These are phyloP conservation scores for Connochaetes taurinus DNA, from an alignment of 2,113 vertebrate genomes.

Conservation along the genomic window DNA sequence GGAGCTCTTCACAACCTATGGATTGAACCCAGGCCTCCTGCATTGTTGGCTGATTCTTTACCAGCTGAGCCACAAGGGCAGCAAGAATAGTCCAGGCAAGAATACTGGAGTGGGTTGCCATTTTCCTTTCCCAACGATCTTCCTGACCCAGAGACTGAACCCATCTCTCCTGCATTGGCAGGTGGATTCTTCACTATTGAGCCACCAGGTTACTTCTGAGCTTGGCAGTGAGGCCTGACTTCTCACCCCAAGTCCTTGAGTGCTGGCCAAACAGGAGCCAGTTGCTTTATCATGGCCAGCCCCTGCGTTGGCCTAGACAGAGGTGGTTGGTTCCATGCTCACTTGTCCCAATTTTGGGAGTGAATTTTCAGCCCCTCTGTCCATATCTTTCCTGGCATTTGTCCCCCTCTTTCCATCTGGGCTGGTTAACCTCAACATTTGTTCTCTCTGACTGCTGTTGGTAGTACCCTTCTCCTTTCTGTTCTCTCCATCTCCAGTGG, in stretches of 20 bases:
- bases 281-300: neutral
- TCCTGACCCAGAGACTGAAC: neutral
- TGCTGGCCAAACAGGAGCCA: neutral
- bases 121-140: neutral
- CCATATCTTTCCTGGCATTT: neutral
- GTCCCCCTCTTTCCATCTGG: neutral
- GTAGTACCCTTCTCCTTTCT: neutral
- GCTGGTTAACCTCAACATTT: neutral
- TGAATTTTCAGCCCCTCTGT: neutral
- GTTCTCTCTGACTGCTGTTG: neutral
- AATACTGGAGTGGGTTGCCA: neutral
- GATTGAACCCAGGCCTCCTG: neutral
- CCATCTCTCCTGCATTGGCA: neutral
- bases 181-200: neutral
- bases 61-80: neutral
- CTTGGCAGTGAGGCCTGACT: neutral
- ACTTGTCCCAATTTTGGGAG: neutral
- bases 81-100: neutral
- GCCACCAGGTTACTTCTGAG: neutral
- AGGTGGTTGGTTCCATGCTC: neutral
- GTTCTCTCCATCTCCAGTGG: neutral
- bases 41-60: neutral
- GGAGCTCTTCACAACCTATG: neutral
- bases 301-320: neutral
- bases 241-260: neutral